Conservation (phyloP, 2,113 vertebrate genomes). For the Seriola aureovittata region DNA sequence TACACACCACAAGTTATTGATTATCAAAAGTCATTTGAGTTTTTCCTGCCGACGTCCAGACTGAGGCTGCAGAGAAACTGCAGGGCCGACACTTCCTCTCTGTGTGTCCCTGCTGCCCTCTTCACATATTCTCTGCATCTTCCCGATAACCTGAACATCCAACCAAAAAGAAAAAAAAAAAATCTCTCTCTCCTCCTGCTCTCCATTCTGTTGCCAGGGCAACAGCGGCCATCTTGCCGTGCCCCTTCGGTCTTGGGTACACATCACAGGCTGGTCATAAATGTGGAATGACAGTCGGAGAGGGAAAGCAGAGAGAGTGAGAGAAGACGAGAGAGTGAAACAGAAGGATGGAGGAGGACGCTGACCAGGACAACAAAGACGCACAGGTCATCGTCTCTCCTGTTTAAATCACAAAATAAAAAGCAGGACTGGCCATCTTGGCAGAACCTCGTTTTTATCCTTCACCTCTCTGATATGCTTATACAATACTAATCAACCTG, state of each 20-base stretch:
- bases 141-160: conserved; percentile 62
- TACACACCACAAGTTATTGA: neutral
- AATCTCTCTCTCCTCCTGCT: conserved; percentile 42
- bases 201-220: conserved; percentile 76
- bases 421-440: neutral
- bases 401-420: conserved; percentile 12
- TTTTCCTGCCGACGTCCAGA: neutral
- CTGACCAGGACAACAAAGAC: conserved; percentile 5
- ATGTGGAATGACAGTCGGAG: conserved; percentile 72
- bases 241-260: conserved; percentile 76
- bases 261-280: conserved; percentile 76
- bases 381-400: neutral
- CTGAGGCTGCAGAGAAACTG: neutral
- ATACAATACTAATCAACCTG: neutral
- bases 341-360: conserved; percentile 18
- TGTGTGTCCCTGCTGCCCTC: conserved; percentile 39
- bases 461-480: neutral
- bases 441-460: neutral
- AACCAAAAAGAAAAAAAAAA: conserved; percentile 47
- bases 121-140: conserved; percentile 44
- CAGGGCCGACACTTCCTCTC: neutral
- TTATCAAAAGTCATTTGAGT: neutral
- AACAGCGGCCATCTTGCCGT: conserved; percentile 80
- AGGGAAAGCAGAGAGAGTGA: conserved; percentile 36
- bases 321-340: neutral